Evolutionary conservation across 2,888 invertebrate genomes (phyloP), one percentile per base, ranked within the genome.

Genomic region (Sarcophaga rosellei): DNA sequence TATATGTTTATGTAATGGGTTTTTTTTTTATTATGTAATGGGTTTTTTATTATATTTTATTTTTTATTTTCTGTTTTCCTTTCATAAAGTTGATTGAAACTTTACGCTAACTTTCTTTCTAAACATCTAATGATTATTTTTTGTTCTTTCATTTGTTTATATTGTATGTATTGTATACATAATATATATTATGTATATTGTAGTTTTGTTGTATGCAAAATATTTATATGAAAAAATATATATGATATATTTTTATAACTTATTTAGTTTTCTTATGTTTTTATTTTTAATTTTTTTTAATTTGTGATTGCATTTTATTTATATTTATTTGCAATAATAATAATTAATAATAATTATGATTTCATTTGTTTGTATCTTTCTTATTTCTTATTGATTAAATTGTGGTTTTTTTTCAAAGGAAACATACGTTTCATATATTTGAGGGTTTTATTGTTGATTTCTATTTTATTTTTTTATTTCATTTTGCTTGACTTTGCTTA

Each of bases 371-470:
- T 53, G 17, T 12, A 15, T 53, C 4, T 47, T 47, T 53, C 4
- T 70, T 79, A 12, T 75, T n/a, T n/a, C 59, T 78, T 85, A 82
- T 77, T 79, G 20, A 57, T 80, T 74, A 74, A 78, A 65, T 84
- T 78, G 73, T 81, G 77, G 45, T 86, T 84, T 59, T 62, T 75
- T 62, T 75, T 81, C 78, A 70, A 78, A 86, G 84, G 84, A 86
- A 86, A 86, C 86, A 86, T 84, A 74, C 20, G 86, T 86, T 86
- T 86, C 78, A 78, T 68, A 21, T 77, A 70, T 81, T 86, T 86
- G 81, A 84, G 84, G 86, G 84, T 44, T 77, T 74, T 81, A n/a
- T 78, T 75, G 74, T 86, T 86, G 77, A 69, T 86, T 75, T 65
- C 12, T 68, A 17, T 47, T 66, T 20, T 72, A 66, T 59, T 23